Percentiles rank a stretch among this genome's conserved stretches.
Evolutionary conservation across 2,888 invertebrate genomes (phyloP).

Genomic region (Tipula lateralis): DNA sequence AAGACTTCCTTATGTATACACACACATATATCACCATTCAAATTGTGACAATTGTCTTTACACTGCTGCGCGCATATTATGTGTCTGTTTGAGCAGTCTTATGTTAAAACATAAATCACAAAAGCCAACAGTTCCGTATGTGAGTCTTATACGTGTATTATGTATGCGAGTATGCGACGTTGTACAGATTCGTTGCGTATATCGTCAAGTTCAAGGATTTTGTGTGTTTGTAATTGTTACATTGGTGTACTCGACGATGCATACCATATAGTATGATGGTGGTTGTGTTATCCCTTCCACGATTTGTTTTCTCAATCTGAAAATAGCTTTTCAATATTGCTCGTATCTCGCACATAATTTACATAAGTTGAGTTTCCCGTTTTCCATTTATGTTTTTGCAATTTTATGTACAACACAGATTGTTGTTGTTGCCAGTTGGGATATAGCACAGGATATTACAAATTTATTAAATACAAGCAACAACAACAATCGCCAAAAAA

Average conservation of each 20-base stretch:
- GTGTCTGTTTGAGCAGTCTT: too few species aligned
- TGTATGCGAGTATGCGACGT: neutral
- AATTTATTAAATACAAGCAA: neutral
- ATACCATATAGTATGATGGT: neutral
- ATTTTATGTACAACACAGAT: neutral
- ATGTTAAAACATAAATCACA: neutral
- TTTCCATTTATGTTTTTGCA: neutral
- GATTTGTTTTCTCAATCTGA: neutral
- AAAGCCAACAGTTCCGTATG: neutral
- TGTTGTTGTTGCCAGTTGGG: neutral
- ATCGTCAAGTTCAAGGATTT: neutral
- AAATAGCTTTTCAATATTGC: neutral
- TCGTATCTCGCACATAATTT: neutral
- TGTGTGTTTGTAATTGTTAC: neutral
- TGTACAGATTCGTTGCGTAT: too few species aligned
- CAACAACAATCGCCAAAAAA: neutral
- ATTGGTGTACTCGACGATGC: too few species aligned
- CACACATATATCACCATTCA: neutral
- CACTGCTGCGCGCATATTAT: neutral
- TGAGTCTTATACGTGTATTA: neutral
- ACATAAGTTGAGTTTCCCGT: neutral
- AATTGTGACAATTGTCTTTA: neutral
- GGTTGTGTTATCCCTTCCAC: neutral
- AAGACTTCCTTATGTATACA: neutral
- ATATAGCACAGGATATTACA: neutral